A percentile compares a stretch with the other conserved stretches of the same genome.
Conservation (phyloP, 1,140 invertebrate genomes). For the Neodiprion pinetum region DNA sequence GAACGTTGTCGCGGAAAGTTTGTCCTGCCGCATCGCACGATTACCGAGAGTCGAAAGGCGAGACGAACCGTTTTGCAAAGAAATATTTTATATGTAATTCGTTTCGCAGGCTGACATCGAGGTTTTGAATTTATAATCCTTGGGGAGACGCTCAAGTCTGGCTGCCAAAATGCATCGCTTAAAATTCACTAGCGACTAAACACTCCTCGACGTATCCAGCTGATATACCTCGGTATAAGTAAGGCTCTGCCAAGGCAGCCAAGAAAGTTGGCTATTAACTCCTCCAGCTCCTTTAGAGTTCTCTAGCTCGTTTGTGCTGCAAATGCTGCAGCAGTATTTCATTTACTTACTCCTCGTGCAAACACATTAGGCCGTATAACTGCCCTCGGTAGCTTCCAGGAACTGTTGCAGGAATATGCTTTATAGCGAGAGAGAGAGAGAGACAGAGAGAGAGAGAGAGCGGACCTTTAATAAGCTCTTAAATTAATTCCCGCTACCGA, state of each 20-base stretch:
- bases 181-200: background rate
- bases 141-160: background rate
- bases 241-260: constrained; percentile 20
- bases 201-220: constrained; percentile 13
- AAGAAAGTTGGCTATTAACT: constrained; percentile 50
- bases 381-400: too few species aligned
- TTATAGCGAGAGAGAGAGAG: too few species aligned
- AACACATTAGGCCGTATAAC: constrained; percentile 38
- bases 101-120: background rate
- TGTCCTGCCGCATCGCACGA: too few species aligned
- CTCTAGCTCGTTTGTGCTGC: constrained; percentile 40
- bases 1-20: background rate
- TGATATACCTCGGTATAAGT: background rate
- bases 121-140: background rate
- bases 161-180: background rate
- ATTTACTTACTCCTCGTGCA: constrained; percentile 37
- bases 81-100: too few species aligned
- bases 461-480: too few species aligned
- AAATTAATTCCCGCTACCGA: too few species aligned
- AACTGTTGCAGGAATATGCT: too few species aligned
- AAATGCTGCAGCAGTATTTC: constrained; percentile 42
- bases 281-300: constrained; percentile 10
- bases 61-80: too few species aligned
- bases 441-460: too few species aligned
- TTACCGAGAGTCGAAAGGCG: too few species aligned